Base-by-base conservation (phyloP, 2,797 vertebrate genomes). In the Gambelia wislizenii region DNA sequence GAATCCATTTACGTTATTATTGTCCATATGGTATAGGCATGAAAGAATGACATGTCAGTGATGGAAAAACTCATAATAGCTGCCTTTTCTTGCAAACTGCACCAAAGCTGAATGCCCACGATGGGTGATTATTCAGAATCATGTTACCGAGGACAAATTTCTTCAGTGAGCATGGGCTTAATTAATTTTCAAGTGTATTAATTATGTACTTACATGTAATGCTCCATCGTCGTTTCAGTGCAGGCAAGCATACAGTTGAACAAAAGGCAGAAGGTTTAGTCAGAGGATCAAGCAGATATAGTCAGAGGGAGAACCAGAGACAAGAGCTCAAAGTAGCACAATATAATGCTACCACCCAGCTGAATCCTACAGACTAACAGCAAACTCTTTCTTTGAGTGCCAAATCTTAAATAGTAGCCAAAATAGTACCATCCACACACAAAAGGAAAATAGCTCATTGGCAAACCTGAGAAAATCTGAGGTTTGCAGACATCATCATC, bases 151-250 rank as follows among this genome's bases (percentile, higher is more conserved):
- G 85, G 93, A 87, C 64, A 93, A 93, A 91, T 88, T 81, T 87
- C 90, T 87, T 94, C 82, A 79, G 20, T 78, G 61, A 92, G 36
- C 30, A 87, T 64, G 47, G 76, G 27, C 76, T 87, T 94, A 94
- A 95, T 95, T 94, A 91, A 94, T 96, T 95, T 95, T 91, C 84
- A 88, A 93, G 77, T 84, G 61, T 89, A 91, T 91, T 94, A 92
- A 94, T 95, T 94, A 91, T 74, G 82, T 72, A 84, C 47, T 69
- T 93, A 74, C 75, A 82, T 89, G 22, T 87, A 69, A 79, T 90
- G 61, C 30, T 93, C 84, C 85, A 79, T 61, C 81, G 79, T 80
- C 81, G 67, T n/a, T 56, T 70, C 36, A 64, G 69, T 67, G 25
- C 69, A 94, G 88, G 61, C 79, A 91, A 78, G 74, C 61, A 89